Evolutionary conservation across 2,888 invertebrate species (phyloP).

Genomic region (Scaptomyza reducta): DNA sequence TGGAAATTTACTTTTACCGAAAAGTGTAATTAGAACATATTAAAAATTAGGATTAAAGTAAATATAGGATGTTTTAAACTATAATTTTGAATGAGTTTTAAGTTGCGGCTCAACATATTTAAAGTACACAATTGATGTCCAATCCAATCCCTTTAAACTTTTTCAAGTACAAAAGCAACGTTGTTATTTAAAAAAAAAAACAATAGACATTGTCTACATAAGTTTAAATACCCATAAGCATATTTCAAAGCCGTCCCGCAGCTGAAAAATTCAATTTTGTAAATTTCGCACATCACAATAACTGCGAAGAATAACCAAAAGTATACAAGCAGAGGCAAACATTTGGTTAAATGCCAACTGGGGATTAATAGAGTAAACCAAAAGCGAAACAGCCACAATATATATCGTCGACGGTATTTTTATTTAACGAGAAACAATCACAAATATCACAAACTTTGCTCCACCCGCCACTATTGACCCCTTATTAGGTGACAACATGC

Average conservation of each 20-base stretch:
- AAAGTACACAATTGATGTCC: neutral
- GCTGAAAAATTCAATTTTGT: constrained; percentile 62
- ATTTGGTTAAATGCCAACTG: constrained; percentile 63
- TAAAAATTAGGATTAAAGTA: neutral
- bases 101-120: neutral
- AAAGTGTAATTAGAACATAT: neutral
- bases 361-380: constrained; percentile 64
- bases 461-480: neutral
- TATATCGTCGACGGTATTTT: constrained; percentile 49
- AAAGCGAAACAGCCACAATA: constrained; percentile 43
- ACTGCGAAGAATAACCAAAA: constrained; percentile 38
- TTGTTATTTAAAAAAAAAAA: neutral
- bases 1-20: neutral
- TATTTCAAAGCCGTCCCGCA: neutral
- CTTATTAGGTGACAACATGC: constrained; percentile 57
- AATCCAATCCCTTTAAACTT: neutral
- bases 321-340: constrained; percentile 43
- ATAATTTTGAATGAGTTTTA: neutral
- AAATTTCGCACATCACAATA: constrained; percentile 57
- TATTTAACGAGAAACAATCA: constrained; percentile 70
- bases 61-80: neutral
- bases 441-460: constrained; percentile 60
- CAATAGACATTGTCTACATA: neutral
- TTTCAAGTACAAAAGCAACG: neutral
- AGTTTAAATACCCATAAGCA: neutral